phyloP scores from a whole-genome alignment of 1,140 invertebrate species.

The Zeugodacus cucurbitae region DNA sequence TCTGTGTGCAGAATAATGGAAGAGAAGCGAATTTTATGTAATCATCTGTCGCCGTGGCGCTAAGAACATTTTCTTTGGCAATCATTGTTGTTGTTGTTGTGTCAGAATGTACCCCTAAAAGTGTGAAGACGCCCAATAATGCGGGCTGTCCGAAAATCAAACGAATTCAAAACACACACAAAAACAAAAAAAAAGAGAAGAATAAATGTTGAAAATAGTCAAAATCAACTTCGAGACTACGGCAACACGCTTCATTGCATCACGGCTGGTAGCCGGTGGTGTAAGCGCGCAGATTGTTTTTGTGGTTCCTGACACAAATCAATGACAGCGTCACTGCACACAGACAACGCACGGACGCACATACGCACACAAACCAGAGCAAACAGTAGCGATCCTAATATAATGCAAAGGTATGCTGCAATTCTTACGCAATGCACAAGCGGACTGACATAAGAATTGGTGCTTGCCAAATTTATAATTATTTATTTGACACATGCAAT shows the following conservation, averaged over 20 bases:
- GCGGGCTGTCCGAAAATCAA: conserved; percentile 1
- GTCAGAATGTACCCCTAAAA: not conserved
- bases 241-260: conserved; percentile 7
- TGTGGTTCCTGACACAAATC: conserved; percentile 31
- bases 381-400: not conserved
- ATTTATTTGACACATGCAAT: conserved; percentile 20
- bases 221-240: not conserved
- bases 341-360: not conserved
- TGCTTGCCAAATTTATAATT: conserved; percentile 36
- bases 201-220: not conserved
- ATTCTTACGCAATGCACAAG: not conserved
- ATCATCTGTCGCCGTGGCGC: not conserved
- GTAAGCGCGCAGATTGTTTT: not conserved
- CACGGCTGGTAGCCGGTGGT: not conserved
- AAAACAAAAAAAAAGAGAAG: not conserved
- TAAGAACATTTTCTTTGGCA: not conserved
- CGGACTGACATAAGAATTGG: not conserved
- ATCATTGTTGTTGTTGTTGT: not conserved
- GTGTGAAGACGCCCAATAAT: not conserved
- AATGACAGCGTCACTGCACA: conserved; percentile 30
- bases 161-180: not conserved
- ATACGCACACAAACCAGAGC: not conserved
- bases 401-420: not conserved
- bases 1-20: not conserved
- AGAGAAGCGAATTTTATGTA: not conserved